phyloP scores from a whole-genome alignment of 2,888 invertebrate genomes.

The Agrochola lychnidis region DNA sequence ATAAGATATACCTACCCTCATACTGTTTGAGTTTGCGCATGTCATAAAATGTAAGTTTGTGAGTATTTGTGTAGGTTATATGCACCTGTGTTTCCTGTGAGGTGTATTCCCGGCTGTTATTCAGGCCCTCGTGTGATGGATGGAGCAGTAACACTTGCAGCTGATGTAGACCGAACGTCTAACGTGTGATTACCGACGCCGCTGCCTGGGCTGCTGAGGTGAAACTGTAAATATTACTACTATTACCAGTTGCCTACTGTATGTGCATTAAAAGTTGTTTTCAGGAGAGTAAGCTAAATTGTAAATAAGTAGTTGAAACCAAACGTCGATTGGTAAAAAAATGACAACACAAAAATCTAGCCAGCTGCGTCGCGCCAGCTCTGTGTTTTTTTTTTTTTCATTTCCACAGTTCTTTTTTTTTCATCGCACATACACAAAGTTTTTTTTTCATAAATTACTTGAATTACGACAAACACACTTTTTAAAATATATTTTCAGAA shows the following conservation, averaged over 20 bases:
- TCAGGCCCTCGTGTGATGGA: constrained; percentile 59
- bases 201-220: constrained; percentile 10
- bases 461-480: too few relatives aligned
- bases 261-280: not conserved
- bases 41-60: not conserved
- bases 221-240: constrained; percentile 23
- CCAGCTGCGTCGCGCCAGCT: not conserved
- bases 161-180: constrained; percentile 73
- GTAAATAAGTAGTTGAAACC: not conserved
- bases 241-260: not conserved
- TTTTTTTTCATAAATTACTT: not conserved
- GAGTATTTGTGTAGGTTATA: too few relatives aligned
- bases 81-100: not conserved
- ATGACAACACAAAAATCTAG: not conserved
- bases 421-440: too few relatives aligned
- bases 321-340: not conserved
- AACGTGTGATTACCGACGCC: constrained; percentile 54
- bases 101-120: constrained; percentile 46
- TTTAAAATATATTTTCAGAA: not conserved
- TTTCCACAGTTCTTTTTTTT: not conserved
- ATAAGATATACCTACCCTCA: not conserved
- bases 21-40: not conserved
- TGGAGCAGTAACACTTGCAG: constrained; percentile 70
- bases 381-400: not conserved
- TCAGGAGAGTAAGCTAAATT: not conserved